Evolutionary conservation across 2,113 vertebrate genomes (phyloP).

Genomic region (Hippocampus abdominalis): DNA sequence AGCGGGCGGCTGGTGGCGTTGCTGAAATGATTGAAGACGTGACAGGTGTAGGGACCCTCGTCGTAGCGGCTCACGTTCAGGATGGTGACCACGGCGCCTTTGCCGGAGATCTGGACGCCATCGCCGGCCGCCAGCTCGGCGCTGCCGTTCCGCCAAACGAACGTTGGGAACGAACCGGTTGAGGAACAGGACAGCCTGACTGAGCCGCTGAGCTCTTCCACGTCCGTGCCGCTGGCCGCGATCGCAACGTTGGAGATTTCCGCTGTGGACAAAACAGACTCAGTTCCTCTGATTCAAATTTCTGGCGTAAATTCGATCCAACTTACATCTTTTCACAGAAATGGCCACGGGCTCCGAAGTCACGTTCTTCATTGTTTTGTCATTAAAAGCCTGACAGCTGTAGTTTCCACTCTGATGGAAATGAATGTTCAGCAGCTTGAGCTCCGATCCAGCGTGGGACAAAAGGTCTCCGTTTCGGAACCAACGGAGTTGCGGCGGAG

Average conservation of each 20-base stretch:
- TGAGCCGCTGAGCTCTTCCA: conserved; percentile 41
- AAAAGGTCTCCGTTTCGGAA: conserved; percentile 34
- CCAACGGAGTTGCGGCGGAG: conserved; percentile 43
- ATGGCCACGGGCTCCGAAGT: conserved; percentile 30
- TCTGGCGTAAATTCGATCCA: background rate
- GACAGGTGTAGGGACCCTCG: conserved; percentile 27
- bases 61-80: conserved; percentile 26
- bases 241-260: conserved; percentile 6
- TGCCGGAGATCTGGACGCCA: conserved; percentile 23
- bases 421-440: conserved; percentile 46
- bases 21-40: background rate
- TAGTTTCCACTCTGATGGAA: conserved; percentile 52
- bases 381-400: conserved; percentile 55
- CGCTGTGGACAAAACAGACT: background rate
- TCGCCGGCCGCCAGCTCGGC: conserved; percentile 27
- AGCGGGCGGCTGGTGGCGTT: background rate
- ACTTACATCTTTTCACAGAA: conserved; percentile 41
- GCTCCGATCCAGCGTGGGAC: conserved; percentile 24
- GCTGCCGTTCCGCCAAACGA: conserved; percentile 42
- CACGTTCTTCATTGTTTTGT: conserved; percentile 35
- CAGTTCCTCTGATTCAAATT: background rate
- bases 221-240: conserved; percentile 12
- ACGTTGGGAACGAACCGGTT: conserved; percentile 27
- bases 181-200: conserved; percentile 38
- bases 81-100: conserved; percentile 26